Conservation (phyloP, 1,140 invertebrate species). For the Brachystomella parvula region DNA sequence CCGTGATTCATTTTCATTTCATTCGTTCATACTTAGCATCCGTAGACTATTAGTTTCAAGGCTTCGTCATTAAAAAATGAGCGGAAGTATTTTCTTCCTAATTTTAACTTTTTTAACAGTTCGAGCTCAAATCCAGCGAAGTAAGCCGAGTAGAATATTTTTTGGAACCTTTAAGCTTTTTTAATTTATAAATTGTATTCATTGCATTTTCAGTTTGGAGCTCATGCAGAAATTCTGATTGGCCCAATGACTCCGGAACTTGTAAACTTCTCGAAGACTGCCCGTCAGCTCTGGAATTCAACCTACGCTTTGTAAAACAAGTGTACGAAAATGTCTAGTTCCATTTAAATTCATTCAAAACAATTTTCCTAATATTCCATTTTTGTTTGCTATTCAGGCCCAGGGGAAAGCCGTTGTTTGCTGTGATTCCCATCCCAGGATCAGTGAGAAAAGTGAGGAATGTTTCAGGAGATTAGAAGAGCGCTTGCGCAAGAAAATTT, state of each 20-base stretch:
- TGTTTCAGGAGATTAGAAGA: neutral
- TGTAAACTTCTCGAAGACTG: slow-evolving; percentile 16
- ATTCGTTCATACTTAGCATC: no score
- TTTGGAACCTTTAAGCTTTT: no score
- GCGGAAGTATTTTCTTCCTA: no score
- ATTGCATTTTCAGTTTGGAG: neutral
- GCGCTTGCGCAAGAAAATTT: neutral
- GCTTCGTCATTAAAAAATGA: no score
- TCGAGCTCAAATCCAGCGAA: no score
- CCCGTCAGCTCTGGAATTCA: slow-evolving; percentile 16
- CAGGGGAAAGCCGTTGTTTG: slow-evolving; percentile 22
- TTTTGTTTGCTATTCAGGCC: neutral
- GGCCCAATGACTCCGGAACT: neutral
- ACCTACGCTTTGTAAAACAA: slow-evolving; percentile 4
- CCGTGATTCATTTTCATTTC: no score
- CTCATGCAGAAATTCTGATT: neutral
- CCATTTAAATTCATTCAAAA: neutral
- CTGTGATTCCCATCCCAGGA: slow-evolving; percentile 23
- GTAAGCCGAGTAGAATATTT: no score
- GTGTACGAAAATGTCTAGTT: slow-evolving; percentile 1
- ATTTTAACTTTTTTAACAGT: no score
- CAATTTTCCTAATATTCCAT: neutral
- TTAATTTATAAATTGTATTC: no score
- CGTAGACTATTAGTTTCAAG: no score
- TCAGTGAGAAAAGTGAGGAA: slow-evolving; percentile 28